Percentiles rank a stretch among this genome's conserved stretches.
phyloP scores from a whole-genome alignment of 2,888 invertebrate genomes.

The Anoplius nigerrimus region DNA sequence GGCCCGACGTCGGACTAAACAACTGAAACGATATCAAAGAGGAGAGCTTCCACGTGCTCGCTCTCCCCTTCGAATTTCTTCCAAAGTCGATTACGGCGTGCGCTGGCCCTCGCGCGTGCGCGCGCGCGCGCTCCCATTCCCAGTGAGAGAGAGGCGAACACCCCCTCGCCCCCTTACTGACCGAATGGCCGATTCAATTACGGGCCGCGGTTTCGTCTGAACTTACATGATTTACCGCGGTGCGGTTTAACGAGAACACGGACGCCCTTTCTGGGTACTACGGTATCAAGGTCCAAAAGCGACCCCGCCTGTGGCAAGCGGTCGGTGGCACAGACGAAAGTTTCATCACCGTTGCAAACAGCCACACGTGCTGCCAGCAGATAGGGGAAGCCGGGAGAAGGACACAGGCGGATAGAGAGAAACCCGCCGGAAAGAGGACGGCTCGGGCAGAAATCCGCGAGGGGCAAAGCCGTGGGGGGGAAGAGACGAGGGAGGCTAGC shows the following conservation, averaged over 20 bases:
- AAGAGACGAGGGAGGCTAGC: background rate
- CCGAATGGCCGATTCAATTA: slow-evolving; percentile 21
- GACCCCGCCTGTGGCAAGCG: slow-evolving; percentile 22
- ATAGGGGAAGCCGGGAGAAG: background rate
- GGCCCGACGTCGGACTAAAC: too few relatives aligned
- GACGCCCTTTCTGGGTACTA: slow-evolving; percentile 16
- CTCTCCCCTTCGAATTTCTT: too few relatives aligned
- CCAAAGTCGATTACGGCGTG: too few relatives aligned
- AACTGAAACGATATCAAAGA: too few relatives aligned
- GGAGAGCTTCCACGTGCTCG: too few relatives aligned
- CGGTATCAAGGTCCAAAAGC: slow-evolving; percentile 23
- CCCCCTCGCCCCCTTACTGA: background rate
- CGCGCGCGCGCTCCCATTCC: background rate
- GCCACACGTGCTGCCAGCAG: slow-evolving; percentile 6
- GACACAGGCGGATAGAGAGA: background rate
- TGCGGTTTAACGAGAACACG: slow-evolving; percentile 27
- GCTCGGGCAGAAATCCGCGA: background rate
- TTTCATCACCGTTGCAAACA: slow-evolving; percentile 30
- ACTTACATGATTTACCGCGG: slow-evolving; percentile 29
- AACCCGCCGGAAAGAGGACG: too few relatives aligned
- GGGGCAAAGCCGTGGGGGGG: background rate
- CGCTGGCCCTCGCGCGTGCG: too few relatives aligned
- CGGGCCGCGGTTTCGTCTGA: slow-evolving; percentile 19
- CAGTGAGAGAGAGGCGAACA: background rate
- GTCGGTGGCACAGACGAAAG: slow-evolving; percentile 19